Evolutionary conservation across 2,888 invertebrate genomes (phyloP).

Genomic region (Sesamia inferens): DNA sequence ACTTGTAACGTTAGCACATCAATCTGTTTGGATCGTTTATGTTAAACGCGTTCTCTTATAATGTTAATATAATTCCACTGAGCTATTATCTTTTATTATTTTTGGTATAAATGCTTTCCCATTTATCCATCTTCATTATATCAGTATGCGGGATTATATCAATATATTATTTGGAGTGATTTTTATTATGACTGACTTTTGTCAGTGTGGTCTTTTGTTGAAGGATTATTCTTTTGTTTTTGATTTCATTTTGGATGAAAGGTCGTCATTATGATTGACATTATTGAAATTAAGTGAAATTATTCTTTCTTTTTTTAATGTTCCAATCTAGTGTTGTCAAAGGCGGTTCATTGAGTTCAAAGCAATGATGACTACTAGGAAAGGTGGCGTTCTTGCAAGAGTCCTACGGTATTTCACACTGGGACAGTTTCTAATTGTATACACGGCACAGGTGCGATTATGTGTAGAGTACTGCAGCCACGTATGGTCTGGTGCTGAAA

Average conservation of each 20-base stretch:
- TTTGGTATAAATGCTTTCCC: slow-evolving; percentile 48
- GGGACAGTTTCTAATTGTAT: no score
- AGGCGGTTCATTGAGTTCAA: no score
- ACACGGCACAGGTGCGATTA: no score
- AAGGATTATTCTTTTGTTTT: slow-evolving; percentile 8
- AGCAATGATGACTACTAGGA: no score
- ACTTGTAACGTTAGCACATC: slow-evolving; percentile 7
- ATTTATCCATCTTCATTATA: slow-evolving; percentile 64
- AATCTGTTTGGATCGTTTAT: slow-evolving; percentile 32
- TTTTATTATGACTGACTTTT: slow-evolving; percentile 55
- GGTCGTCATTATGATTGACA: background rate
- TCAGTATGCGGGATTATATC: slow-evolving; percentile 59
- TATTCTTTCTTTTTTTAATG: background rate
- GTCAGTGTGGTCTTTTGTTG: slow-evolving; percentile 27
- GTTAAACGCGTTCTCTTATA: slow-evolving; percentile 41
- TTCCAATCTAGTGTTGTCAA: no score
- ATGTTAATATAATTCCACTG: slow-evolving; percentile 44
- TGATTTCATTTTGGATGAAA: background rate
- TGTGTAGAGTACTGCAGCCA: no score
- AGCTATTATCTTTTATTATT: slow-evolving; percentile 58
- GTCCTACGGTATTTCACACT: no score
- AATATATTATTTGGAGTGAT: slow-evolving; percentile 60
- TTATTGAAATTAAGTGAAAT: background rate
- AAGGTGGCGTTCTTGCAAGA: no score
- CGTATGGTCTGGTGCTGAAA: no score